Base-by-base conservation (phyloP, 1,140 invertebrate species). In the Temnothorax curvispinosus region DNA sequence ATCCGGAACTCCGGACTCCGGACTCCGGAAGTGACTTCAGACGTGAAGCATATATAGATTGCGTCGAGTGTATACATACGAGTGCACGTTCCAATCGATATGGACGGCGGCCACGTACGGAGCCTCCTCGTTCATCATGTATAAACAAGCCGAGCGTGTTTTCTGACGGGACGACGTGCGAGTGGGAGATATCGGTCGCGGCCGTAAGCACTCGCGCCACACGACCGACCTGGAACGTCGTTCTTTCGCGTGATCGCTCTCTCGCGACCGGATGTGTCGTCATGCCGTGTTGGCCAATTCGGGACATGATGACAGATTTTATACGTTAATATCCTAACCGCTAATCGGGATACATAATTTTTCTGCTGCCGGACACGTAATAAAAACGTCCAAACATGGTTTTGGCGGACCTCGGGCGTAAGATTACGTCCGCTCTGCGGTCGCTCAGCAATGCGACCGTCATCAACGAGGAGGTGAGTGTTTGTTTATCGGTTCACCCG, bases 371-470 rank as follows among this genome's bases (percentile, higher is more conserved):
- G 27, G 41, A 69, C 67, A 72, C 69, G 38, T 78, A 52, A 47
- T 13, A 54, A 54, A 54, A 93, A 89, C n/a, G 54, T 50, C 35
- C 76, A 78, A 98, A 96, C 94, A 99, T 99, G 99, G 99, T 99
- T 95, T 98, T 99, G 97, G 99, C 99, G 92, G 99, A 99, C 97
- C 97, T 99, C 95, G 99, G 99, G 93, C 97, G 99, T 94, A 99
- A 99, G 97, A 99, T 99, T 95, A 99, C 99, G 91, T 98, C 98
- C 93, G 99, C 99, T 67, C 96, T 99, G 93, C 98, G 99, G 92
- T 99, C 99, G 50, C 96, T 99, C 81, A 99, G 99, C 95, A 99
- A 99, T 97, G 99, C 99, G 65, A 99, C 99, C 47, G 98, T 99
- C 86, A 99, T 99, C 90, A 99, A 99, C 97, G 99, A 99, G 96